Evolutionary conservation across 2,113 vertebrate species (phyloP), one percentile per base, ranked within the genome.

Genomic region (Heterotilapia buettikoferi): DNA sequence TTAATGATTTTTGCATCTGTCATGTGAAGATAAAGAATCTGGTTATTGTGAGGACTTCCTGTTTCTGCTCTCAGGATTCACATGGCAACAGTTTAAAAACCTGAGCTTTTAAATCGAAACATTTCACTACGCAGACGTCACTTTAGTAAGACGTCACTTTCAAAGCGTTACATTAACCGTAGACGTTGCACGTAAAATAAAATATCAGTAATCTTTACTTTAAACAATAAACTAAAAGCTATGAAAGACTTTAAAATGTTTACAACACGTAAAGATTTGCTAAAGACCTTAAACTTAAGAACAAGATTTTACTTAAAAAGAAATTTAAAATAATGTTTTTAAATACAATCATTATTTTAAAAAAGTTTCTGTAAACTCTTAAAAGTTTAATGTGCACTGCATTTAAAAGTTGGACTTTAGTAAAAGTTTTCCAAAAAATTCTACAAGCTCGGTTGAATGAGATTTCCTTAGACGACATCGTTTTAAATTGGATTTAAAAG

Each of bases 371-470:
- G 52, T n/a, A 52, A 52, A 53, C 11, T 54, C 9, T 11, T 54
- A 54, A 11, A 53, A 9, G 52, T 54, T 21, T 54, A 2, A 59
- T 31, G 13, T 6, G 14, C 6, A 1, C 56, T 16, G 56, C 7
- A 29, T 59, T 16, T 63, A 38, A 66, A 38, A n/a, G 4, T 7
- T n/a, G 18, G 1, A 66, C 9, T n/a, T 38, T n/a, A 33, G 7
- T 31, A 31, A 59, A 59, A 5, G 57, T 13, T 61, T 33, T 4
- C 9, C 57, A 31, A 9, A 33, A 33, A 5, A 26, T 18, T 31
- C 8, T 0, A 13, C 26, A 10, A 33, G 5, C 16, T 61, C 9
- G 0, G 16, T 4, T 19, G 19, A 63, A 33, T 0, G 31, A 63
- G 2, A 11, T 36, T 63, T 63, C 18, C 31, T 36, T 2, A 3